A percentile compares a stretch with the other conserved stretches of the same genome.
Conservation (phyloP, 2,888 invertebrate genomes). For the Galeruca laticollis region DNA sequence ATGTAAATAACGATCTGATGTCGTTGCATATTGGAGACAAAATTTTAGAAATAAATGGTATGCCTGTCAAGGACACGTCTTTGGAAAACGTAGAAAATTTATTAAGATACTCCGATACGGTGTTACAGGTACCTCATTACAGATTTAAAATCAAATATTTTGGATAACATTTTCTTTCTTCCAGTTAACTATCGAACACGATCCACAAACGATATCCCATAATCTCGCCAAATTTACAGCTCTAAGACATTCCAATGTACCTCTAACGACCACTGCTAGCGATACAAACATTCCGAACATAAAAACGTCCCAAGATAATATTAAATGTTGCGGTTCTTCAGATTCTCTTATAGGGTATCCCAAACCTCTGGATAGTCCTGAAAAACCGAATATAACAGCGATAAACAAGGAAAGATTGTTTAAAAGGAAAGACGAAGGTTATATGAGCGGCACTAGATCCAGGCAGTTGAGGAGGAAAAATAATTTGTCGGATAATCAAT, state of each 20-base stretch:
- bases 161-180: constrained; percentile 48
- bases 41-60: constrained; percentile 93
- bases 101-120: constrained; percentile 78
- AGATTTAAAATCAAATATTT: too few relatives aligned
- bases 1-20: constrained; percentile 84
- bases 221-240: constrained; percentile 58
- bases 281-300: constrained; percentile 65
- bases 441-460: constrained; percentile 73
- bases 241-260: constrained; percentile 48
- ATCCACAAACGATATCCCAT: constrained; percentile 79
- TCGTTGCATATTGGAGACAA: constrained; percentile 92
- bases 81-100: constrained; percentile 83
- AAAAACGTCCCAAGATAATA: constrained; percentile 51
- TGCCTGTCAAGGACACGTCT: constrained; percentile 84
- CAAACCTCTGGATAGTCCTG: constrained; percentile 22
- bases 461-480: constrained; percentile 72
- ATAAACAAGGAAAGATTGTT: constrained; percentile 68
- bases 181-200: constrained; percentile 90
- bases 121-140: constrained; percentile 85
- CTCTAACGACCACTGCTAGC: constrained; percentile 66
- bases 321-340: constrained; percentile 54
- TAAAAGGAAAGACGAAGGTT: constrained; percentile 73
- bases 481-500: constrained; percentile 63
- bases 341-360: constrained; percentile 51
- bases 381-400: constrained; percentile 21